Evolutionary conservation across 2,797 vertebrate genomes (phyloP).

Genomic region (Galagoides demidoff): DNA sequence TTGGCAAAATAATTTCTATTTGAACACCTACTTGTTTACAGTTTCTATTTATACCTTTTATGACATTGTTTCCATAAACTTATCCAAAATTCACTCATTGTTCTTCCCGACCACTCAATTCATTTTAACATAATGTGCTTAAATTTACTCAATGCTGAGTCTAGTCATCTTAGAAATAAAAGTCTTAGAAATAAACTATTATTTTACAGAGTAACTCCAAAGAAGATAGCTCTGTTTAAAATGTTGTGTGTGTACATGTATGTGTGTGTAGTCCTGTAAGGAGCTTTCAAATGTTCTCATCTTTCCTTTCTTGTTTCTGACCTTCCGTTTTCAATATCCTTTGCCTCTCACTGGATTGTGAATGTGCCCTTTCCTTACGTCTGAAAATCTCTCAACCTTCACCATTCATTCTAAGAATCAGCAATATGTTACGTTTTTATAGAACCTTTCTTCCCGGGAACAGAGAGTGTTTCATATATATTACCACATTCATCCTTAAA

Average conservation of each 20-base stretch:
- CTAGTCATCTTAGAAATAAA: neutral
- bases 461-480: constrained; percentile 80
- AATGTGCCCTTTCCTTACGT: constrained; percentile 74
- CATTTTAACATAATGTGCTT: neutral
- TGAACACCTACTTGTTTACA: neutral
- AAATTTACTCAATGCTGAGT: constrained; percentile 17
- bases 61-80: neutral
- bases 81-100: neutral
- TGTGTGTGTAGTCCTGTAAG: neutral
- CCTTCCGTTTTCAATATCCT: constrained; percentile 74
- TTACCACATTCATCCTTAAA: constrained; percentile 82
- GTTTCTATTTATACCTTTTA: neutral
- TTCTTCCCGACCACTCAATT: neutral
- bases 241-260: neutral
- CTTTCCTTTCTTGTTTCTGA: constrained; percentile 59
- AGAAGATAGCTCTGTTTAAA: neutral
- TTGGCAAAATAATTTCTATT: constrained; percentile 27
- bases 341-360: constrained; percentile 72
- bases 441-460: constrained; percentile 79
- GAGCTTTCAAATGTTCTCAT: constrained; percentile 34
- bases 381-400: constrained; percentile 80
- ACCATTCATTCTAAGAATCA: constrained; percentile 74
- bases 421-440: constrained; percentile 80
- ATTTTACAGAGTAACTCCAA: neutral
- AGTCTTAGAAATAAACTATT: neutral